Base-by-base conservation (phyloP, 2,888 invertebrate species). In the Malthinus seriepunctatus region DNA sequence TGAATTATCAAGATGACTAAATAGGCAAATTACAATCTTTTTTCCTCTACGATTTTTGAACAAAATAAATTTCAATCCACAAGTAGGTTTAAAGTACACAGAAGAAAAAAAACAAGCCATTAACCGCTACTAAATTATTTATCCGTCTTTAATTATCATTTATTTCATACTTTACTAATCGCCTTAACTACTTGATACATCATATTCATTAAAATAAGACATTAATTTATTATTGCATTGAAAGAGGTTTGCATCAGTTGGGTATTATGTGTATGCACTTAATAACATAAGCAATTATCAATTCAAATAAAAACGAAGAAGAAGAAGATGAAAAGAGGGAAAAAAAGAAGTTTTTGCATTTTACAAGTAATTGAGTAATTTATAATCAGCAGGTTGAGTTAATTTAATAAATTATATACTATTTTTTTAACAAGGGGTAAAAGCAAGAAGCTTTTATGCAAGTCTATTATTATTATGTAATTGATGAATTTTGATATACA, bases 171-270 rank as follows among this genome's bases (percentile, higher is more conserved):
- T 23, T 23, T 23, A 23, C 23, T 23, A 23, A 23, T 23, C 23
- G 23, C 23, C 15, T 15, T 42, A 42, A 42, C 23, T 42, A 42
- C 39, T 15, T 42, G 39, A 42, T 23, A 42, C 23, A 23, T 23
- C 23, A 23, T 23, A 23, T 23, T 23, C 23, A 23, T 23, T 42
- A 42, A 42, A 42, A 42, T 42, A 23, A 23, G 39, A 42, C 39
- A n/a, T 14, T 42, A 42, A 42, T 42, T 42, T 42, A 42, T 42
- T 42, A 42, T 23, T 42, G 39, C 39, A 42, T 42, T 42, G 15
- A 42, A 23, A 5, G 9, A 15, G 39, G 23, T 15, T 42, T 12
- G 14, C 39, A 15, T 42, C 14, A 9, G 39, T 42, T 42, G 39
- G 23, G n/a, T 42, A 15, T 42, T 42, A 11, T 42, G 9, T 14